Conservation (phyloP, 2,888 invertebrate species). For the Branchellion lobata region DNA sequence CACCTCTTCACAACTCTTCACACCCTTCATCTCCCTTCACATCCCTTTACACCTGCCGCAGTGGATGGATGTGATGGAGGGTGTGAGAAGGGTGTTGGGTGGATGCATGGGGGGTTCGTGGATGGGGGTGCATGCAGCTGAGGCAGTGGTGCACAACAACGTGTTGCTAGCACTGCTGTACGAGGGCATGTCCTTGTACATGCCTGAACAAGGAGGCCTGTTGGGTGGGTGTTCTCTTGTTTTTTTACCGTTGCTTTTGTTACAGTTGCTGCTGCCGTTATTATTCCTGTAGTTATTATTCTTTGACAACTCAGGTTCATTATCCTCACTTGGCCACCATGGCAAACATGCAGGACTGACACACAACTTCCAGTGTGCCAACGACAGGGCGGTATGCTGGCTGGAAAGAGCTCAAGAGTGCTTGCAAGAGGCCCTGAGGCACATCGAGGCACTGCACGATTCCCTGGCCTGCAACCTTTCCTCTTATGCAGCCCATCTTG, state of each 20-base stretch:
- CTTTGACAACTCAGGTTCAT: no score
- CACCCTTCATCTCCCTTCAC: no score
- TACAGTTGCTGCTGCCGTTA: background rate
- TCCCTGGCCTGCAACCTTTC: background rate
- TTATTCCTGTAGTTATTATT: background rate
- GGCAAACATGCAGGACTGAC: background rate
- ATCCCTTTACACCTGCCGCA: no score
- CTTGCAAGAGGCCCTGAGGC: background rate
- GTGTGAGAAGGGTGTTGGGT: background rate
- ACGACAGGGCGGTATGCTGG: background rate
- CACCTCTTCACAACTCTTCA: no score
- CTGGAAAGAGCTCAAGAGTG: background rate
- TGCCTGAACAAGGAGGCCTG: background rate
- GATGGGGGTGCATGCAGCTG: background rate
- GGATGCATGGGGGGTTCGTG: background rate
- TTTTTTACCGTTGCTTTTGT: background rate
- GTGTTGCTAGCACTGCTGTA: background rate
- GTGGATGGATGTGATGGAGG: conserved; percentile 1
- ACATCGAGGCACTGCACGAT: background rate
- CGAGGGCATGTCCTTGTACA: background rate
- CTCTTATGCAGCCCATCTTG: background rate
- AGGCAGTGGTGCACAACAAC: background rate
- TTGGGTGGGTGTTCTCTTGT: no score
- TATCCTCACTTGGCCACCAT: no score
- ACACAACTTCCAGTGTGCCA: background rate